phyloP scores from a whole-genome alignment of 2,113 vertebrate species.

The Xenopus borealis region DNA sequence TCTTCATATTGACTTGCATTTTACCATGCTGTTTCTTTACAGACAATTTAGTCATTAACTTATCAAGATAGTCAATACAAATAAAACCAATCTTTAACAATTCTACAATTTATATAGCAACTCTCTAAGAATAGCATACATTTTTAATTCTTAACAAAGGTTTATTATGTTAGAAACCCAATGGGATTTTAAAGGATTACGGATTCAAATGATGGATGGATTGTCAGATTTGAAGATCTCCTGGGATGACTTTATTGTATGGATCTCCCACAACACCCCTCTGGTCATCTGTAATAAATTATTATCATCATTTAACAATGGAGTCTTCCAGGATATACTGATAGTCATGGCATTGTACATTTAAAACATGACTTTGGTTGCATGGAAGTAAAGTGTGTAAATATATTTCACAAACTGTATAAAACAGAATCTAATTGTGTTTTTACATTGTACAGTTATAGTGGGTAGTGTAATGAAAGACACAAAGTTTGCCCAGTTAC shows the following conservation, averaged over 20 bases:
- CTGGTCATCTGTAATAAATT: constrained; percentile 43
- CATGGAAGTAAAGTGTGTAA: no score
- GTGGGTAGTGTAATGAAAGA: no score
- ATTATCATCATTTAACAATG: constrained; percentile 12
- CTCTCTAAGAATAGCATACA: background rate
- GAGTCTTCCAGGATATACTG: constrained; percentile 4
- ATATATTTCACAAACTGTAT: no score
- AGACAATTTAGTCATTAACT: no score
- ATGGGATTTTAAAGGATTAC: constrained; percentile 56
- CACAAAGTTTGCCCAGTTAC: no score
- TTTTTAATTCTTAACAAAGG: constrained; percentile 43
- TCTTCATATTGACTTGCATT: no score
- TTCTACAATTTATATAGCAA: background rate
- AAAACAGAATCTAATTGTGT: no score
- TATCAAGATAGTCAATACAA: no score
- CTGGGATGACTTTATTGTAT: constrained; percentile 43
- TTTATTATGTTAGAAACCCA: constrained; percentile 54
- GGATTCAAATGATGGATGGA: constrained; percentile 49
- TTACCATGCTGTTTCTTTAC: no score
- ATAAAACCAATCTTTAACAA: no score
- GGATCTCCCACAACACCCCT: constrained; percentile 21
- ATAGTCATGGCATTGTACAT: constrained; percentile 5
- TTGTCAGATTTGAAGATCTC: constrained; percentile 42
- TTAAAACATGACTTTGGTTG: background rate
- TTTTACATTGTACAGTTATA: no score